Percentiles rank a stretch among this genome's conserved stretches.
These are phyloP conservation scores for Acipenser ruthenus DNA, from an alignment of 2,797 vertebrate genomes.

Conservation along the genomic window DNA sequence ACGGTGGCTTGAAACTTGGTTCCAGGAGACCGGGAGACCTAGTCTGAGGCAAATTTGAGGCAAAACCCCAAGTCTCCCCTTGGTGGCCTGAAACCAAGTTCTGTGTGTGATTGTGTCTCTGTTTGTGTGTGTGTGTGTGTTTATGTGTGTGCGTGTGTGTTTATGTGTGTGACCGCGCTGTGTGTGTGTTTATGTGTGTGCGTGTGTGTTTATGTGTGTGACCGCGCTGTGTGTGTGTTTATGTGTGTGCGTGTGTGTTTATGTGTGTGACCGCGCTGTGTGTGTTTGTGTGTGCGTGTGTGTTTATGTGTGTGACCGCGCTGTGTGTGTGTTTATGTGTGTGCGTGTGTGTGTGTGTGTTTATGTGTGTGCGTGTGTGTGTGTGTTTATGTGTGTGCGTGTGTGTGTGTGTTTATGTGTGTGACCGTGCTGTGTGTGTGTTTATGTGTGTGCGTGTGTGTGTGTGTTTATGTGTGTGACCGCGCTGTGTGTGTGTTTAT, in stretches of 20 bases:
- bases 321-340: slow-evolving; percentile 6
- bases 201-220: slow-evolving; percentile 7
- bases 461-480: background rate
- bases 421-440: background rate
- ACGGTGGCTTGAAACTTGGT: too few species aligned
- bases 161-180: too few species aligned
- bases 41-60: too few species aligned
- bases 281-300: background rate
- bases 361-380: background rate
- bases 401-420: background rate
- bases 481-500: slow-evolving; percentile 1
- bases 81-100: too few species aligned
- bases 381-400: slow-evolving; percentile 1
- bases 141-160: slow-evolving; percentile 1
- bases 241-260: background rate
- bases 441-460: background rate
- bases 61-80: too few species aligned
- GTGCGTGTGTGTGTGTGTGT: background rate
- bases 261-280: background rate
- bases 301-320: background rate
- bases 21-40: too few species aligned
- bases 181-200: slow-evolving; percentile 4
- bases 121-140: too few species aligned
- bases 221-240: background rate
- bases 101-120: too few species aligned